phyloP scores from a whole-genome alignment of 2,113 vertebrate genomes.

The Entelurus aequoreus region DNA sequence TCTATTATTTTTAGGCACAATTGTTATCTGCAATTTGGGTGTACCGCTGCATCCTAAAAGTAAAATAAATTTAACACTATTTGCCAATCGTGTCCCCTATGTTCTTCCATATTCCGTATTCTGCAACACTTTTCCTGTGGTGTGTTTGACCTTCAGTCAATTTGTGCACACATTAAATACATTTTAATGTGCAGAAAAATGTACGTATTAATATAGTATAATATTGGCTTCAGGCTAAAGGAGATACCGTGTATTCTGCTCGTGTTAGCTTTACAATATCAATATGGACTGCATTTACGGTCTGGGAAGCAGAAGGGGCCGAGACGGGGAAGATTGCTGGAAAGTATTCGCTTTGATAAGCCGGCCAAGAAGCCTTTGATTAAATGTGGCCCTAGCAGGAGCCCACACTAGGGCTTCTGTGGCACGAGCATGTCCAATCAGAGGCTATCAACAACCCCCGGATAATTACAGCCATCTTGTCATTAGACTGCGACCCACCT shows the following conservation, averaged over 20 bases:
- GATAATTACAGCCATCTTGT: slow-evolving; percentile 72
- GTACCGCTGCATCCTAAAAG: too few species aligned
- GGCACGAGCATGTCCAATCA: slow-evolving; percentile 62
- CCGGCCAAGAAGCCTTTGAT: slow-evolving; percentile 63
- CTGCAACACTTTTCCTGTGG: too few species aligned
- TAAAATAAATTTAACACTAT: too few species aligned
- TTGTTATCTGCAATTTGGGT: too few species aligned
- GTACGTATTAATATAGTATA: too few species aligned
- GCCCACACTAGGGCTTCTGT: slow-evolving; percentile 70
- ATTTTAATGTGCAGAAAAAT: too few species aligned
- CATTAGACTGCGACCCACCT: slow-evolving; percentile 68
- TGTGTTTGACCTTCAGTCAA: too few species aligned
- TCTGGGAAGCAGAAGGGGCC: slow-evolving; percentile 45
- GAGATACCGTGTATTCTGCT: neutral
- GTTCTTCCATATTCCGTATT: too few species aligned
- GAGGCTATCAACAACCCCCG: slow-evolving; percentile 62
- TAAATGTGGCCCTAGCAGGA: slow-evolving; percentile 59
- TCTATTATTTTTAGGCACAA: too few species aligned
- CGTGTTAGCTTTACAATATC: slow-evolving; percentile 17
- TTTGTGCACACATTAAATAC: too few species aligned
- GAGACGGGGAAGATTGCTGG: slow-evolving; percentile 61
- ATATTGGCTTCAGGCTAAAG: too few species aligned
- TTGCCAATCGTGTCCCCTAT: too few species aligned
- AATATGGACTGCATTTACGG: slow-evolving; percentile 24
- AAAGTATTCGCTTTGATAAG: slow-evolving; percentile 73